Conservation (phyloP, 2,113 vertebrate species). For the Corythoichthys intestinalis region DNA sequence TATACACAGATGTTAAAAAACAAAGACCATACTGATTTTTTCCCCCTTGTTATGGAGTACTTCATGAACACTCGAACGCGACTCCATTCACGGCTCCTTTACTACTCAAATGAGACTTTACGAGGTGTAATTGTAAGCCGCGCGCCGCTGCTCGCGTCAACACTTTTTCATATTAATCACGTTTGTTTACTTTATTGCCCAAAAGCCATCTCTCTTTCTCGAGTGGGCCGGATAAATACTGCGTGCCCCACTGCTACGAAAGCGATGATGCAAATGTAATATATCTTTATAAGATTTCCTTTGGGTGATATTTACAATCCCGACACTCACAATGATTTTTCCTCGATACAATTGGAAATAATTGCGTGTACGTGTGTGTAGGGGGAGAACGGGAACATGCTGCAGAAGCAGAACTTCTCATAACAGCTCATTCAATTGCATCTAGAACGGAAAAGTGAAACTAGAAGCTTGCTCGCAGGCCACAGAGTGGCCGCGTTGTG, state of each 20-base stretch:
- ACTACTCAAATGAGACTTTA: constrained; percentile 18
- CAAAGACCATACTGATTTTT: constrained; percentile 22
- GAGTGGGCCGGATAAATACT: constrained; percentile 56
- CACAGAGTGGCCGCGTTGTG: constrained; percentile 44
- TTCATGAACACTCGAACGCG: constrained; percentile 20
- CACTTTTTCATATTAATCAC: constrained; percentile 57
- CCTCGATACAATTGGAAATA: constrained; percentile 66
- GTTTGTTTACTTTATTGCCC: constrained; percentile 57
- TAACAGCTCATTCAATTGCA: constrained; percentile 64
- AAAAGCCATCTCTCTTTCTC: constrained; percentile 52
- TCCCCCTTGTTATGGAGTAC: constrained; percentile 13
- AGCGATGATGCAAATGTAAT: constrained; percentile 55
- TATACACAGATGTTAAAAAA: constrained; percentile 20
- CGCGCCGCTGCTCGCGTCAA: constrained; percentile 46
- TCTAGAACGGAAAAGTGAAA: constrained; percentile 63
- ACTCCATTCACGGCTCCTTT: constrained; percentile 15
- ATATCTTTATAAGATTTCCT: constrained; percentile 65
- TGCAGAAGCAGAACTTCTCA: constrained; percentile 57
- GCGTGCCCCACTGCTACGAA: constrained; percentile 12
- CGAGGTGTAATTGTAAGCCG: constrained; percentile 34
- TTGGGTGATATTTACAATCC: constrained; percentile 66
- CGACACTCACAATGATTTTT: constrained; percentile 60
- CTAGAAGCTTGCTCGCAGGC: constrained; percentile 60
- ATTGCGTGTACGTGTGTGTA: constrained; percentile 45
- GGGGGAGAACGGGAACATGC: constrained; percentile 53